Conservation (phyloP, 2,113 vertebrate species). For the Struthio camelus region DNA sequence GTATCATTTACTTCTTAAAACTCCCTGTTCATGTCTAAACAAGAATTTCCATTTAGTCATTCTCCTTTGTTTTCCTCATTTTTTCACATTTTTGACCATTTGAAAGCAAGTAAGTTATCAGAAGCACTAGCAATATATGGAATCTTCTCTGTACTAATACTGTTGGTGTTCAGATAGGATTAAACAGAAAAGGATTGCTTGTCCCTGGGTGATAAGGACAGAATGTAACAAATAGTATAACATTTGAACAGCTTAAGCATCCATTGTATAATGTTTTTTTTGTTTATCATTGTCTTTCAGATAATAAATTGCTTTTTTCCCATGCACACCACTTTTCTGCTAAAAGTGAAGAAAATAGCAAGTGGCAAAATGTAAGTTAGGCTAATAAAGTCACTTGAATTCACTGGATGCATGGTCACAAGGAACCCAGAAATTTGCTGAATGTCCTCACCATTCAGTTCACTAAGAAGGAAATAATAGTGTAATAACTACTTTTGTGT, state of each 20-base stretch:
- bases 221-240: neutral
- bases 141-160: neutral
- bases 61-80: neutral
- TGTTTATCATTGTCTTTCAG: neutral
- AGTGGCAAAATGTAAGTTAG: neutral
- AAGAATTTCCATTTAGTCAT: neutral
- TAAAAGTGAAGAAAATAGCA: neutral
- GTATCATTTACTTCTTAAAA: neutral
- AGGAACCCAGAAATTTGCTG: neutral
- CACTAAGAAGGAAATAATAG: neutral
- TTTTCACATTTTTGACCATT: neutral
- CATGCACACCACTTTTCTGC: neutral
- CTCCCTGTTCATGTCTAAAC: neutral
- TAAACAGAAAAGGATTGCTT: neutral
- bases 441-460: neutral
- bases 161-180: neutral
- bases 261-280: neutral
- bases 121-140: neutral
- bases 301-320: neutral
- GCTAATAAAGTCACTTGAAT: neutral
- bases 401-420: neutral
- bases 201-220: neutral
- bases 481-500: neutral
- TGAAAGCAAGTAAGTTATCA: neutral
- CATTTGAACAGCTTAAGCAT: neutral